phyloP scores from a whole-genome alignment of 2,888 invertebrate genomes.

The Proisotoma minuta region DNA sequence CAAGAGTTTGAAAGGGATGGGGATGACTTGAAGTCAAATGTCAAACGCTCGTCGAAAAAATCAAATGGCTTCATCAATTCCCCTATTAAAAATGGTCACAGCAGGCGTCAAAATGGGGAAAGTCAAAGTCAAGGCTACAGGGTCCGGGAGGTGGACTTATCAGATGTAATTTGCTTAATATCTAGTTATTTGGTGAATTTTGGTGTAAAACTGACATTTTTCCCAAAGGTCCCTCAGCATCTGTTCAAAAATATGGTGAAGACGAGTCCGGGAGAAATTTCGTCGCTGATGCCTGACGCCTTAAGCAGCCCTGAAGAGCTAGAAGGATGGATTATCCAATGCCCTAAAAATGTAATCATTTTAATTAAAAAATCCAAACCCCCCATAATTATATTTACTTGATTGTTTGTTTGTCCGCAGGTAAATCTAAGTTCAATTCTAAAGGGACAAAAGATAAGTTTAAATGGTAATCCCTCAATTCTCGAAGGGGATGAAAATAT shows the following conservation, averaged over 20 bases:
- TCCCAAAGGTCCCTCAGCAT: slow-evolving; percentile 17
- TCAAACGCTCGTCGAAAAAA: neutral
- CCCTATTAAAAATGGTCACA: too few species aligned
- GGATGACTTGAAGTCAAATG: too few species aligned
- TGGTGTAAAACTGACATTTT: too few species aligned
- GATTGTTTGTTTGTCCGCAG: slow-evolving; percentile 11
- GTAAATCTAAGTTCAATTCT: slow-evolving; percentile 17
- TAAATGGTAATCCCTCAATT: slow-evolving; percentile 11
- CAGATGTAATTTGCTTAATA: neutral
- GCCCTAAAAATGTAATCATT: slow-evolving; percentile 27
- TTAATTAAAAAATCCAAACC: neutral
- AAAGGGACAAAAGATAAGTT: slow-evolving; percentile 18
- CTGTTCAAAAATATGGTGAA: slow-evolving; percentile 16
- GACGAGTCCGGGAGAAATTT: slow-evolving; percentile 4
- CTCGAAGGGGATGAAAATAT: neutral
- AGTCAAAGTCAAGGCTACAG: too few species aligned
- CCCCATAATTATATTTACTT: neutral
- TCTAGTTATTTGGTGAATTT: too few species aligned
- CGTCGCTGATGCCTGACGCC: slow-evolving; percentile 13
- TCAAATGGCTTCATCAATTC: too few species aligned
- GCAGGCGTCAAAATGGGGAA: too few species aligned
- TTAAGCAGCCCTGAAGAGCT: slow-evolving; percentile 16
- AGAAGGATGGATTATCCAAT: slow-evolving; percentile 33
- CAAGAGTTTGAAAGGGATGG: too few species aligned
- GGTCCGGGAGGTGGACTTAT: neutral